Conservation (phyloP, 2,797 vertebrate species). For the Eupleurogrammus muticus region DNA sequence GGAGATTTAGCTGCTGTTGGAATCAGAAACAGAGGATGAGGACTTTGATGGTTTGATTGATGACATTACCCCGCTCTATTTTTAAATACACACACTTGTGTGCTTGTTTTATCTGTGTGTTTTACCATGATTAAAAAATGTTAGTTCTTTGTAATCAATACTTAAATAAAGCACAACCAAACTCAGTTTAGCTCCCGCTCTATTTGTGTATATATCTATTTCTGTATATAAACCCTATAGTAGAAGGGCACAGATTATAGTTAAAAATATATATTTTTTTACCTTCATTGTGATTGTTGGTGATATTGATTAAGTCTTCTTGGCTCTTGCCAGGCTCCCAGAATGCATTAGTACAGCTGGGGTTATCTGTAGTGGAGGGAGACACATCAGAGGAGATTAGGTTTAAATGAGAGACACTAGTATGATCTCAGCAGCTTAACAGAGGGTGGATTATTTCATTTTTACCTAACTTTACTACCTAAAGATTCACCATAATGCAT, state of each 20-base stretch:
- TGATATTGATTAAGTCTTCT: constrained; percentile 84
- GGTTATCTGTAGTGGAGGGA: constrained; percentile 70
- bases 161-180: too few relatives aligned
- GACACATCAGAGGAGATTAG: constrained; percentile 46
- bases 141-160: too few relatives aligned
- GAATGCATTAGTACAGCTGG: constrained; percentile 62
- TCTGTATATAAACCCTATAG: too few relatives aligned
- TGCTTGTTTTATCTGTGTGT: too few relatives aligned
- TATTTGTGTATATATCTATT: too few relatives aligned
- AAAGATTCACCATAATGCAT: background rate
- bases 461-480: background rate
- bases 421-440: background rate
- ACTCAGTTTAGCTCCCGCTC: too few relatives aligned
- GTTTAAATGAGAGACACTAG: constrained; percentile 14
- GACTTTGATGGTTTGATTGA: too few relatives aligned
- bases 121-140: too few relatives aligned
- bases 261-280: constrained; percentile 69
- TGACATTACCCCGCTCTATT: too few relatives aligned
- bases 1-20: too few relatives aligned
- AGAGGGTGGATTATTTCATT: background rate
- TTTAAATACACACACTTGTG: too few relatives aligned
- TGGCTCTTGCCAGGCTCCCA: constrained; percentile 84
- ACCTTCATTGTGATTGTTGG: constrained; percentile 90
- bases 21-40: too few relatives aligned
- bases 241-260: constrained; percentile 45